Evolutionary conservation across 1,140 invertebrate species (phyloP), one percentile per base, ranked within the genome.

Genomic region (Copidosoma floridanum): DNA sequence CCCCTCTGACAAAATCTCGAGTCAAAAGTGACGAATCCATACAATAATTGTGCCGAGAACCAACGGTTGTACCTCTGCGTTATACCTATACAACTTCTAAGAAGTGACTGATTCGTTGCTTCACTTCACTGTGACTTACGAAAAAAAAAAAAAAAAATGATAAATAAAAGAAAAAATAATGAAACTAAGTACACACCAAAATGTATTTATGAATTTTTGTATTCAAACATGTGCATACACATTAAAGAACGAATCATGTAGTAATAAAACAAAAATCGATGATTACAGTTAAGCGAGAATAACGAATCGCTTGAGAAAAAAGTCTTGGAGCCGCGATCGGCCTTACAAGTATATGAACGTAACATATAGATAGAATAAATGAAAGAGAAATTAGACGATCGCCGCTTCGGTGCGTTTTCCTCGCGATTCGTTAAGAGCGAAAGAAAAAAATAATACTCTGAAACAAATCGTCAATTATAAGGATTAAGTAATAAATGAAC

Each of bases 301-400:
- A 40, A 35, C 44, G 40, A 62, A 62, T 23, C 27, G 46, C 46
- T 52, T 11, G 47, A 56, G 46, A 38, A 57, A 57, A 47, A 51
- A 65, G 66, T 72, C 68, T 73, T 73, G 70, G 60, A 76, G 67
- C 58, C 66, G 68, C 56, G 71, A 75, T 75, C 66, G 51, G 41
- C 20, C n/a, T 50, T 3, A 54, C 12, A 6, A 10, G 16, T 29
- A 3, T n/a, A 10, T n/a, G n/a, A n/a, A n/a, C n/a, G n/a, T n/a
- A n/a, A n/a, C n/a, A n/a, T n/a, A n/a, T n/a, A n/a, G n/a, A n/a
- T n/a, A n/a, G n/a, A 41, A 12, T 46, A 46, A 20, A 21, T 46
- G 24, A 21, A 5, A 21, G 12, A 24, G 16, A 41, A 10, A 41
- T 14, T 46, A 46, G 8, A 18, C 37, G 66, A 75, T 76, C 65